Evolutionary conservation across 2,113 vertebrate genomes (phyloP).

Genomic region (Micromys minutus): DNA sequence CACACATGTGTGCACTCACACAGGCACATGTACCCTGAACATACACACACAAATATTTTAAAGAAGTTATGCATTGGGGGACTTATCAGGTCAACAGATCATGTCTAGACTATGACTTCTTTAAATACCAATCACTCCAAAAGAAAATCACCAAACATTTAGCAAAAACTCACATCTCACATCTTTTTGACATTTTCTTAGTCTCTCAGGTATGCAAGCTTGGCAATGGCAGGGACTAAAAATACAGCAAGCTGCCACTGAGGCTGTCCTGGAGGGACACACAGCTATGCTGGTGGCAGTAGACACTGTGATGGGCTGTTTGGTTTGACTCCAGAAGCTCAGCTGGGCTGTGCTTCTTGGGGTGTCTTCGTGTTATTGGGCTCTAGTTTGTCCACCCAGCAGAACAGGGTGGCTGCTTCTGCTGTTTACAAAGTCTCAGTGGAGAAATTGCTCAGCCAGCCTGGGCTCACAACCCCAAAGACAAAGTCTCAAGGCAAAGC

Average conservation of each 20-base stretch:
- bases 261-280: not conserved
- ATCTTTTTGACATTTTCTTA: not conserved
- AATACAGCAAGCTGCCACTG: not conserved
- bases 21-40: not conserved
- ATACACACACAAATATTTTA: not conserved
- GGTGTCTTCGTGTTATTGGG: too few species aligned
- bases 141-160: not conserved
- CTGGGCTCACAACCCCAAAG: not conserved
- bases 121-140: not conserved
- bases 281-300: not conserved
- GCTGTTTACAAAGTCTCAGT: not conserved
- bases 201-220: not conserved
- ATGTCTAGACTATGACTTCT: not conserved
- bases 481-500: fast-evolving
- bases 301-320: not conserved
- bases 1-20: not conserved
- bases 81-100: not conserved
- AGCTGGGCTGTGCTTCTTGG: not conserved
- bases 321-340: not conserved
- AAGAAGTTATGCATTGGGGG: conserved; percentile 6
- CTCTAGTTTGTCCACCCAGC: not conserved
- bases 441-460: not conserved
- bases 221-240: not conserved
- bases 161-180: not conserved
- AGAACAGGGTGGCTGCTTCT: not conserved